These are phyloP conservation scores for Pseudochaenichthys georgianus DNA, from an alignment of 2,797 vertebrate species.

Conservation along the genomic window DNA sequence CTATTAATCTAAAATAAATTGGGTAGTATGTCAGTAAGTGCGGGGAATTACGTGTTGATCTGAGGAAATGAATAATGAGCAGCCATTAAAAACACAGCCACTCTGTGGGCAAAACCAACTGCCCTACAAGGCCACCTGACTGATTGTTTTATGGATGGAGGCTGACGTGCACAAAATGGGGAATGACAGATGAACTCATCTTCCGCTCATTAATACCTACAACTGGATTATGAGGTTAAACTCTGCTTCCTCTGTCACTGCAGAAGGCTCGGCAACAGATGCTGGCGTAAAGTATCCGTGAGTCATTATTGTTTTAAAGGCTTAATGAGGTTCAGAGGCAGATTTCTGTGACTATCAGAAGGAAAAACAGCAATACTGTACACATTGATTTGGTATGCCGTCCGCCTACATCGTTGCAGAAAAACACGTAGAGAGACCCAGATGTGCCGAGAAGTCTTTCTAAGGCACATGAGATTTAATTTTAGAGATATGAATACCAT, in stretches of 20 bases:
- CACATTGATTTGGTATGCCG: conserved; percentile 64
- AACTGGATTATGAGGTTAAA: conserved; percentile 74
- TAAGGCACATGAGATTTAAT: conserved; percentile 78
- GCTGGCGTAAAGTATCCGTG: neutral
- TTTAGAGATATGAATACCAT: conserved; percentile 79
- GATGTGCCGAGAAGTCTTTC: conserved; percentile 70
- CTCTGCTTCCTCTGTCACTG: conserved; percentile 34
- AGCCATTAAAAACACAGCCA: conserved; percentile 64
- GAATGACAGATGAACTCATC: conserved; percentile 75
- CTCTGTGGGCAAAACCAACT: conserved; percentile 52
- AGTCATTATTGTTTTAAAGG: conserved; percentile 20
- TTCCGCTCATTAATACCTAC: conserved; percentile 76
- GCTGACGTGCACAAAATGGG: conserved; percentile 72
- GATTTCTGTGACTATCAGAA: conserved; percentile 42
- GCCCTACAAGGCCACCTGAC: conserved; percentile 64
- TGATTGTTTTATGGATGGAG: conserved; percentile 73
- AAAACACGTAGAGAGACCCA: conserved; percentile 63
- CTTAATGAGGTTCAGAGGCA: conserved; percentile 48
- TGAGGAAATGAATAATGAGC: conserved; percentile 72
- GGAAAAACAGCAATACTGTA: conserved; percentile 38
- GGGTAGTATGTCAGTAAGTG: conserved; percentile 62
- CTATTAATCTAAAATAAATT: conserved; percentile 76
- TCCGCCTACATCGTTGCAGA: conserved; percentile 36
- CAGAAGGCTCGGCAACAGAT: conserved; percentile 14
- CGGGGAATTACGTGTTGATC: conserved; percentile 73